Conservation (phyloP, 2,888 invertebrate species). For the Pteria penguin region DNA sequence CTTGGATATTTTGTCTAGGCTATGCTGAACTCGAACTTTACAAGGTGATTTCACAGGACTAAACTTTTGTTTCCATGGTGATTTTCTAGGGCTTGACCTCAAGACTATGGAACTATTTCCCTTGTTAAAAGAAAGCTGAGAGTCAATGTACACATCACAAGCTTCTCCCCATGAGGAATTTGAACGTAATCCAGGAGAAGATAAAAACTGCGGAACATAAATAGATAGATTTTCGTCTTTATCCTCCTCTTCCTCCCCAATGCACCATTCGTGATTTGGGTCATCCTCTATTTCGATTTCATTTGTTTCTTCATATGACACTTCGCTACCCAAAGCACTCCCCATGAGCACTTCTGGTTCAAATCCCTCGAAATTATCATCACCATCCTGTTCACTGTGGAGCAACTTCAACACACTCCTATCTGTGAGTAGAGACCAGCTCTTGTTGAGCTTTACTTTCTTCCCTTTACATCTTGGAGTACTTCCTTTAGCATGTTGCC, state of each 20-base stretch:
- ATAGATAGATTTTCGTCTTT: slow-evolving; percentile 10
- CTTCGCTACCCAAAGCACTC: slow-evolving; percentile 48
- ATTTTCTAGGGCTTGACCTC: not conserved
- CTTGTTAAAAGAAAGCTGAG: slow-evolving; percentile 19
- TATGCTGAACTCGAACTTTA: not conserved
- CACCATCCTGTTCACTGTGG: slow-evolving; percentile 53
- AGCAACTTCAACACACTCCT: slow-evolving; percentile 57
- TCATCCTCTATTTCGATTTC: slow-evolving; percentile 58
- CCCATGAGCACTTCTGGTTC: slow-evolving; percentile 36
- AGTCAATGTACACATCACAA: slow-evolving; percentile 62
- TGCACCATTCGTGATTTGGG: slow-evolving; percentile 60
- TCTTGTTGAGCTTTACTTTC: slow-evolving; percentile 59
- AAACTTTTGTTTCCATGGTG: not conserved
- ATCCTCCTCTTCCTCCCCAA: slow-evolving; percentile 45
- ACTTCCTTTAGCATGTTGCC: slow-evolving; percentile 13
- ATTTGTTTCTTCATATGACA: slow-evolving; percentile 59
- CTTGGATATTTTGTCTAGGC: slow-evolving; percentile 7
- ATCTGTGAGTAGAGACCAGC: slow-evolving; percentile 59
- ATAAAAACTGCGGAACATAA: slow-evolving; percentile 40
- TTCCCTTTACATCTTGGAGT: slow-evolving; percentile 31
- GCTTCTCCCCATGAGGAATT: slow-evolving; percentile 69
- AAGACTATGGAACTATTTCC: not conserved
- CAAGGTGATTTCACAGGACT: slow-evolving; percentile 5
- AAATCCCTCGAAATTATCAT: slow-evolving; percentile 63
- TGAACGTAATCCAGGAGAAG: slow-evolving; percentile 65